phyloP scores from a whole-genome alignment of 92 coral and sea anemone genomes.

The Pocillopora grandis region DNA sequence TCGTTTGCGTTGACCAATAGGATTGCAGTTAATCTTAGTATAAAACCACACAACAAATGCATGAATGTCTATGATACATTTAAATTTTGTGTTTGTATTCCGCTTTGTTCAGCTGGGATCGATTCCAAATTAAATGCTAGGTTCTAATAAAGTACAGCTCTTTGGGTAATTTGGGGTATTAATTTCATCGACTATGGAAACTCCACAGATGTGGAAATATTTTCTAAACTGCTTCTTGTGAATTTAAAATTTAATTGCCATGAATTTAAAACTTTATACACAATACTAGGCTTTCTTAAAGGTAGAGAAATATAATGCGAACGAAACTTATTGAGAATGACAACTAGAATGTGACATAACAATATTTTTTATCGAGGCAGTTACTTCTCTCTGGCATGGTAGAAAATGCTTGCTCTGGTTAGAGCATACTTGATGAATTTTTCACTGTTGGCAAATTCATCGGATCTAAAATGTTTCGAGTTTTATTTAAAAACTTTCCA shows the following conservation, averaged over 20 bases:
- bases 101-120: slow-evolving; percentile 5
- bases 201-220: neutral
- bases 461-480: too few species aligned
- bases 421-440: too few species aligned
- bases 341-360: too few species aligned
- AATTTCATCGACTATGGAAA: too few species aligned
- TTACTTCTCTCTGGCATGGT: too few species aligned
- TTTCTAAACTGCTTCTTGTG: slow-evolving; percentile 13
- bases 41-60: slow-evolving; percentile 15
- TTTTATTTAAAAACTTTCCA: too few species aligned
- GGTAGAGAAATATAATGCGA: too few species aligned
- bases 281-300: neutral
- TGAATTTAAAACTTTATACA: neutral
- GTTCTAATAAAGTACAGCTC: neutral
- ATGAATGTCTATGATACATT: slow-evolving; percentile 6
- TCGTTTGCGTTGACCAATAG: slow-evolving; percentile 21
- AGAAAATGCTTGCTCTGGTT: too few species aligned
- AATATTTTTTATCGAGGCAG: too few species aligned
- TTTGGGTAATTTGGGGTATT: neutral
- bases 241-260: neutral
- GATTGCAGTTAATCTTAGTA: slow-evolving; percentile 13
- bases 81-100: slow-evolving; percentile 35
- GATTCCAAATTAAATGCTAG: slow-evolving; percentile 1
- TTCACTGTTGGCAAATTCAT: too few species aligned
- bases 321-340: too few species aligned